These are phyloP conservation scores for Steinernema hermaphroditum DNA, from an alignment of 2,888 invertebrate genomes.

Conservation along the genomic window DNA sequence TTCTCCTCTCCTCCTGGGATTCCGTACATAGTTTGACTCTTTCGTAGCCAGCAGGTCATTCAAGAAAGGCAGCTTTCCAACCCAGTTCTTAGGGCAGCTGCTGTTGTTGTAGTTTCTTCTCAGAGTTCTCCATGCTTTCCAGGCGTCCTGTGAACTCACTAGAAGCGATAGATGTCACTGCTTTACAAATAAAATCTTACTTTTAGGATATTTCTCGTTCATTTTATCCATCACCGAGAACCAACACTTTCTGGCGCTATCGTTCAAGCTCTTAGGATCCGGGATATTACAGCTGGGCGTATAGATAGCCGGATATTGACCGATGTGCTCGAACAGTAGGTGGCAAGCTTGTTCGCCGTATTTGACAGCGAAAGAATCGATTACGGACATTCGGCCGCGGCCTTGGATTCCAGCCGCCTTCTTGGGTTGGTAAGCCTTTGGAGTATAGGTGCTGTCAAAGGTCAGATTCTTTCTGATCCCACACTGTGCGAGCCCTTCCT, in stretches of 20 bases:
- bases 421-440: background rate
- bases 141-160: background rate
- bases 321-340: background rate
- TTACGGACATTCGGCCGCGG: conserved; percentile 16
- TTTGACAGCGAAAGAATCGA: conserved; percentile 8
- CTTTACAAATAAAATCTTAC: background rate
- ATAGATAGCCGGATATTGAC: background rate
- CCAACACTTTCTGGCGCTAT: background rate
- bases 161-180: background rate
- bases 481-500: background rate
- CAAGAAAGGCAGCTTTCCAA: conserved; percentile 25
- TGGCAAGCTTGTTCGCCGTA: background rate
- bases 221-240: background rate
- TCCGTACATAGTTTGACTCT: background rate
- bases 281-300: conserved; percentile 14
- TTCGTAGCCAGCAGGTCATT: conserved; percentile 2
- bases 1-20: too few relatives aligned
- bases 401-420: conserved; percentile 11
- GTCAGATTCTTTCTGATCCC: conserved; percentile 1
- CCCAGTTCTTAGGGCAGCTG: conserved; percentile 24
- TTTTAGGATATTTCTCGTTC: background rate
- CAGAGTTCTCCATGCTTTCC: conserved; percentile 20
- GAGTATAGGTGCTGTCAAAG: background rate
- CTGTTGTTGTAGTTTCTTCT: conserved; percentile 20
- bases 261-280: background rate